Conservation (phyloP, 2,888 invertebrate genomes). For the Minunthozetes semirufus region DNA sequence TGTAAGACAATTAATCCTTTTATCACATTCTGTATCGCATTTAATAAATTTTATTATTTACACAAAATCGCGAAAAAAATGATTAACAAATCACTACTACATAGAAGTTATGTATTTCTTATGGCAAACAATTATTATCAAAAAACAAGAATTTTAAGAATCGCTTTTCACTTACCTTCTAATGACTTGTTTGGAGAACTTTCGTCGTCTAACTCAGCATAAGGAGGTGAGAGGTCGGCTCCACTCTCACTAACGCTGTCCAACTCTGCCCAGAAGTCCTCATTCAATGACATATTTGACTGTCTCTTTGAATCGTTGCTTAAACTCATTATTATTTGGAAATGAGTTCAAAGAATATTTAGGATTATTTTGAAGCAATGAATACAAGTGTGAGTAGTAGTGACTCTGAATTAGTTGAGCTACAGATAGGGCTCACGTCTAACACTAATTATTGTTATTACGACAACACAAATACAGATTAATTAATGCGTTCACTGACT, state of each 20-base stretch:
- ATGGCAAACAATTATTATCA: background rate
- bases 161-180: background rate
- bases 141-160: background rate
- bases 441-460: background rate
- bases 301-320: background rate
- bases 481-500: background rate
- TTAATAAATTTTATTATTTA: too few species aligned
- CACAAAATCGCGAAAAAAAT: too few species aligned
- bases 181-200: slow-evolving; percentile 11
- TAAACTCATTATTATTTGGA: background rate
- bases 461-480: background rate
- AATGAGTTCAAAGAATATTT: background rate
- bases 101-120: background rate
- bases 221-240: background rate
- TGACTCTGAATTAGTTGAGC: background rate
- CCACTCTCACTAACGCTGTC: slow-evolving; percentile 13
- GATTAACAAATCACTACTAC: too few species aligned
- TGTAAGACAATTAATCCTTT: too few species aligned
- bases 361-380: background rate
- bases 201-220: background rate
- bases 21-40: too few species aligned
- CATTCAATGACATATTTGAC: slow-evolving; percentile 1
- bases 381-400: background rate
- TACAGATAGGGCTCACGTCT: background rate
- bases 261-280: slow-evolving; percentile 17